Evolutionary conservation across 2,113 vertebrate genomes (phyloP), one percentile per base, ranked within the genome.

Genomic region (Mustela nigripes): DNA sequence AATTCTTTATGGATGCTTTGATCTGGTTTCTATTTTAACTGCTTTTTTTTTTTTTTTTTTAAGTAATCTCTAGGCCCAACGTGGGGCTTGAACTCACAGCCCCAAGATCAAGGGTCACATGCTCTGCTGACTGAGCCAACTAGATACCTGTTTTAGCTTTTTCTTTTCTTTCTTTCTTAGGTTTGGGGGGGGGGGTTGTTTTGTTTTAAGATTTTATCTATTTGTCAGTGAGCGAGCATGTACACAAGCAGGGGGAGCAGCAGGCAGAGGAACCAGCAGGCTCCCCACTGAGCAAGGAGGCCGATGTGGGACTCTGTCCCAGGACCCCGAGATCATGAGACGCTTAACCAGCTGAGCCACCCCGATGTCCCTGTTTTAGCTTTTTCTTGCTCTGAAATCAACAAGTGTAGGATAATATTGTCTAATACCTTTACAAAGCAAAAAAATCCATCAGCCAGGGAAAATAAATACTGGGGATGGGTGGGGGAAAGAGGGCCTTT

Each of bases 381-480:
- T 45, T 97, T 95, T 95, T 53, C n/a, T 73, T 4, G 73, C 42
- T 96, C 91, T 83, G 48, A 94, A 92, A 92, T 84, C 94, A 93
- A 65, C 12, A 85, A 26, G 60, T 22, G 81, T 15, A 84, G 89
- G 31, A 10, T 82, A 60, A 67, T 58, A 71, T 18, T 63, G 19
- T 33, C 24, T 78, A 50, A 12, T 74, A 26, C 83, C 58, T 76
- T 87, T 80, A 50, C 50, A 78, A 78, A 94, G 50, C 79, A 94
- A 50, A 15, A 74, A 80, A 93, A 56, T 62, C 53, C 67, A 14
- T 60, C 11, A 56, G 31, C 88, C 39, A 45, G 21, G 81, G 36
- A 85, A 82, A 62, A 21, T 60, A 83, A 80, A 83, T 63, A 22
- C 11, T 21, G 31, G 36, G 15, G 24, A 19, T 36, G 24, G 42